Base-by-base conservation (phyloP, 2,113 vertebrate genomes). In the Taurulus bubalis region DNA sequence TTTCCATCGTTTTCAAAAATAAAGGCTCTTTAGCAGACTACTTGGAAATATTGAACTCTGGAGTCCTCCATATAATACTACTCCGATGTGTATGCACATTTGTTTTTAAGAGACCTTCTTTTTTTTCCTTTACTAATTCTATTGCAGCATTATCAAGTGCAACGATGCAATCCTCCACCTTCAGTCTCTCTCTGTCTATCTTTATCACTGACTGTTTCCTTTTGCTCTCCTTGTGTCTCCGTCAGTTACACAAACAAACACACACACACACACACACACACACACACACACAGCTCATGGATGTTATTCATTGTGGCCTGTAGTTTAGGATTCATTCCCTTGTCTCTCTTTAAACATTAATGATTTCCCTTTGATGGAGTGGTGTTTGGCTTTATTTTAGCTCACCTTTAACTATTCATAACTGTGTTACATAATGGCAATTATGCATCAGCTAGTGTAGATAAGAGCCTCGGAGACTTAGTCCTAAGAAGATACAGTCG, bases 371-470 rank as follows among this genome's bases (percentile, higher is more conserved):
- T 81, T 83, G 82, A 87, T 80, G 77, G 84, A 89, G 65, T 62
- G 60, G 16, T 85, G 89, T 90, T 91, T 86, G 83, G 83, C 85
- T 91, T 91, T 78, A 81, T 87, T 93, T 91, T 92, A 91, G 88
- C 71, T 84, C 87, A 75, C 77, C 83, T 85, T 92, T 85, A 90
- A 92, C 86, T 91, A 89, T 92, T 93, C 86, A 90, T 90, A 85
- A 88, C 85, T 47, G 60, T 53, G 75, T 92, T 91, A 85, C 68
- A 70, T 88, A 87, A 92, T 65, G 51, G 51, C 38, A 84, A 80
- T 79, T 75, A 83, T 80, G 75, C 86, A 85, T 78, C 73, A 60
- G 75, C 71, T 18, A 12, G 73, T 64, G 30, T 55, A 68, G 70
- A 90, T 69, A 75, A 76, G 74, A 80, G 73, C 72, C 74, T 42